phyloP scores from a whole-genome alignment of 2,113 vertebrate species.

The Seriola quinqueradiata region DNA sequence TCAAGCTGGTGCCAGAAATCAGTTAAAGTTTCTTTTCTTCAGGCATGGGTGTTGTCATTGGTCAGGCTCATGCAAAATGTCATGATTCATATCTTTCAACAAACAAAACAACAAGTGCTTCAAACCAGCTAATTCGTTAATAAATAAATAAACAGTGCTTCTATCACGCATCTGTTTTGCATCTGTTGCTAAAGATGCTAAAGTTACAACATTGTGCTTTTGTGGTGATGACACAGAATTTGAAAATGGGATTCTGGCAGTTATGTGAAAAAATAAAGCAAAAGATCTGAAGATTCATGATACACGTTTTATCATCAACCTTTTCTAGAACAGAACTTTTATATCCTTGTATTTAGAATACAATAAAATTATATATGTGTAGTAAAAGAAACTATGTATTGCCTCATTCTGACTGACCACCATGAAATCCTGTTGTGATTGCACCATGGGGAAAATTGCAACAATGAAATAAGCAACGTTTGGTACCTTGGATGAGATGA shows the following conservation, averaged over 20 bases:
- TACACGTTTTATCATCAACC: background rate
- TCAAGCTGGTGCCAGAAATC: background rate
- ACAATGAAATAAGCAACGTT: background rate
- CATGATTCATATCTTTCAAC: background rate
- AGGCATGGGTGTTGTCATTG: background rate
- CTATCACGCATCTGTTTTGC: background rate
- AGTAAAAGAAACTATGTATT: background rate
- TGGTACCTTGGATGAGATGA: slow-evolving; percentile 97
- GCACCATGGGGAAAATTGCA: background rate
- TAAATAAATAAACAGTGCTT: background rate
- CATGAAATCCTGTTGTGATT: background rate
- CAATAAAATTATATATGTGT: background rate
- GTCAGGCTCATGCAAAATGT: slow-evolving; percentile 3
- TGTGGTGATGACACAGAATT: background rate
- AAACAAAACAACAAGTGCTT: background rate
- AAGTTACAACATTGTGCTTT: background rate
- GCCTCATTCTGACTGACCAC: background rate
- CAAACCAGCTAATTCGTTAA: background rate
- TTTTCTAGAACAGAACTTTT: background rate
- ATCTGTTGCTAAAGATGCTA: background rate
- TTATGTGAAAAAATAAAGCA: too few relatives aligned
- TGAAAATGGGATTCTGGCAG: background rate
- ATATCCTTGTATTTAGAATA: background rate
- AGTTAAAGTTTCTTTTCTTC: background rate
- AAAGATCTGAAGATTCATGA: too few relatives aligned